Base-by-base conservation (phyloP, 2,888 invertebrate species). In the Chalcosyrphus nemorum region DNA sequence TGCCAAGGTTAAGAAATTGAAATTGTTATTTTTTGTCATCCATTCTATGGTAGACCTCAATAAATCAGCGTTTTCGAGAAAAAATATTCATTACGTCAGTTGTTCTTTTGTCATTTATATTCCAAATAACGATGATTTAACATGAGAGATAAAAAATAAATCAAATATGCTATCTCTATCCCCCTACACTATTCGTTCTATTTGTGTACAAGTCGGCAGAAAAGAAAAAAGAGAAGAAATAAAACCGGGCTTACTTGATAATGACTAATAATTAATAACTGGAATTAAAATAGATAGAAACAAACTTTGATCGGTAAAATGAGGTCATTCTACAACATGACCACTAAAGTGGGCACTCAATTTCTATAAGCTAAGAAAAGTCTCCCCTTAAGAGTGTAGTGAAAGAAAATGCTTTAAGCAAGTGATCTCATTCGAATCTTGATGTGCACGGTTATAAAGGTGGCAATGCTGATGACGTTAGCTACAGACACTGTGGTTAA, bases 401-500 rank as follows among this genome's bases (percentile, higher is more conserved):
- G 24, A 21, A 35, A 47, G 56, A 57, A 57, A 75, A 65, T 45
- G 15, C 27, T 50, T 29, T 15, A 27, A 75, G 47, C 65, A 57
- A 57, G 38, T 75, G 75, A 75, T 75, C 75, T 75, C 75, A 75
- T 57, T 75, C 57, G 29, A 15, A 15, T 38, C 24, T 24, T 15
- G 27, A 52, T 52, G n/a, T 66, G 41, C 66, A 54, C 35, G 35
- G 24, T 43, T 63, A 32, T 35, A 63, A n/a, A 65, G 52, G 32
- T 52, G 47, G 21, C 13, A 38, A 11, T 27, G 27, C 21, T 21
- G 61, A 74, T 74, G 74, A 74, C 74, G 74, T 35, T 63, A 57
- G 13, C 72, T 54, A 35, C 54, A 54, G 21, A 19, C 29, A 32
- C 21, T 43, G 41, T 41, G 74, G 65, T 47, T 41, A 43, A 65